A percentile compares a stretch with the other conserved stretches of the same genome.
Conservation (phyloP, 2,113 vertebrate species). For the Bufo gargarizans region DNA sequence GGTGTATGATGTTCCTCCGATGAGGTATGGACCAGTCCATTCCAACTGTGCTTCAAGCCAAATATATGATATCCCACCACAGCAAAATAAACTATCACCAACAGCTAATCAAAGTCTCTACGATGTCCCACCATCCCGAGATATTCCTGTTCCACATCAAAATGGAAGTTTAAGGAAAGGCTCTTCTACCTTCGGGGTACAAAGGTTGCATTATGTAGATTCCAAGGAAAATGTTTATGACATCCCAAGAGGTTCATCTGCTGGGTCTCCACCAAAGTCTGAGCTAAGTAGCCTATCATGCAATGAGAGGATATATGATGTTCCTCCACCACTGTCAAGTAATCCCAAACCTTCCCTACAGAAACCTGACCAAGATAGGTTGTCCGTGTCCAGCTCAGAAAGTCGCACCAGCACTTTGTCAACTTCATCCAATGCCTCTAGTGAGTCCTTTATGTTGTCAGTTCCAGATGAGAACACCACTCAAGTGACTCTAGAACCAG, state of each 20-base stretch:
- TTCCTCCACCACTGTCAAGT: constrained; percentile 42
- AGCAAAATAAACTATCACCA: constrained; percentile 57
- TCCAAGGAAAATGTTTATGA: constrained; percentile 73
- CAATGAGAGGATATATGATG: constrained; percentile 17
- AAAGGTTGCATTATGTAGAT: constrained; percentile 67
- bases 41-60: constrained; percentile 38
- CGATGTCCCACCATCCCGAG: constrained; percentile 60
- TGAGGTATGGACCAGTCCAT: constrained; percentile 20
- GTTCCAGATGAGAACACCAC: constrained; percentile 72
- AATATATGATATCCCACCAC: constrained; percentile 50
- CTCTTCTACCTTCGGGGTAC: constrained; percentile 59
- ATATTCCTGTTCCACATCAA: constrained; percentile 26
- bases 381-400: constrained; percentile 63
- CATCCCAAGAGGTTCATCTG: constrained; percentile 65
- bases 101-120: constrained; percentile 62
- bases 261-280: neutral
- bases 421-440: constrained; percentile 70
- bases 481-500: constrained; percentile 74
- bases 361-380: constrained; percentile 55
- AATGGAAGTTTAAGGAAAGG: constrained; percentile 58
- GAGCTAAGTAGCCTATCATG: neutral
- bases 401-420: constrained; percentile 78
- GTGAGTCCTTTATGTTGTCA: constrained; percentile 67
- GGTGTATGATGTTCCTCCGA: constrained; percentile 67
- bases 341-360: constrained; percentile 3